These are phyloP conservation scores for Tachina fera DNA, from an alignment of 2,888 invertebrate species.

Conservation along the genomic window DNA sequence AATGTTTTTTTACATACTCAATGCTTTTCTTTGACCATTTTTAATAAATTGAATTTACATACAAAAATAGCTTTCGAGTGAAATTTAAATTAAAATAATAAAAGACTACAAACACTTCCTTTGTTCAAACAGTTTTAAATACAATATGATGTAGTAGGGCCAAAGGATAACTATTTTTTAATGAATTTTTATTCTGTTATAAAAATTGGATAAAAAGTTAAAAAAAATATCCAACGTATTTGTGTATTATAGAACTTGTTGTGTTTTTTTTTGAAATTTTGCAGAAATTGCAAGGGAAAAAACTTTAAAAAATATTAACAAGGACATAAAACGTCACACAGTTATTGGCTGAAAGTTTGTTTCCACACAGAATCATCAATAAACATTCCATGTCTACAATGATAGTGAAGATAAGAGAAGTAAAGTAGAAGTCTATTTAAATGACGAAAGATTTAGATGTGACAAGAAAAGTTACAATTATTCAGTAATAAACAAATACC, in stretches of 20 bases:
- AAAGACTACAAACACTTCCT: constrained; percentile 40
- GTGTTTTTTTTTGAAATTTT: constrained; percentile 2
- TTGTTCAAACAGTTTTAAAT: constrained; percentile 48
- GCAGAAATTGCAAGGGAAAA: not conserved
- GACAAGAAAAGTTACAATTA: not conserved
- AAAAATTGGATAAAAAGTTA: constrained; percentile 13
- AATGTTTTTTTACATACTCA: not conserved
- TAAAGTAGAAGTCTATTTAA: not conserved
- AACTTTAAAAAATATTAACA: not conserved
- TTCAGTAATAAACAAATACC: too few relatives aligned
- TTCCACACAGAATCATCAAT: not conserved
- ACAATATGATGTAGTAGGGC: constrained; percentile 44
- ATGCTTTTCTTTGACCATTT: not conserved
- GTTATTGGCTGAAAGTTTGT: constrained; percentile 19
- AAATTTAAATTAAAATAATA: constrained; percentile 51
- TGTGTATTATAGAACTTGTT: not conserved
- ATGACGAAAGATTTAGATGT: not conserved
- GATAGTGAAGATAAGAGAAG: not conserved
- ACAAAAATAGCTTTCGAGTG: constrained; percentile 23
- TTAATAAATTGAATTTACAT: constrained; percentile 10
- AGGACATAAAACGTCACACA: not conserved
- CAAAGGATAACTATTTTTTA: constrained; percentile 30
- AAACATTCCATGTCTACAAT: not conserved
- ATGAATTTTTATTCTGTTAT: constrained; percentile 13
- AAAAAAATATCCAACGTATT: not conserved